Evolutionary conservation across 2,113 vertebrate species (phyloP), one percentile per base, ranked within the genome.

Genomic region (Pituophis catenifer): DNA sequence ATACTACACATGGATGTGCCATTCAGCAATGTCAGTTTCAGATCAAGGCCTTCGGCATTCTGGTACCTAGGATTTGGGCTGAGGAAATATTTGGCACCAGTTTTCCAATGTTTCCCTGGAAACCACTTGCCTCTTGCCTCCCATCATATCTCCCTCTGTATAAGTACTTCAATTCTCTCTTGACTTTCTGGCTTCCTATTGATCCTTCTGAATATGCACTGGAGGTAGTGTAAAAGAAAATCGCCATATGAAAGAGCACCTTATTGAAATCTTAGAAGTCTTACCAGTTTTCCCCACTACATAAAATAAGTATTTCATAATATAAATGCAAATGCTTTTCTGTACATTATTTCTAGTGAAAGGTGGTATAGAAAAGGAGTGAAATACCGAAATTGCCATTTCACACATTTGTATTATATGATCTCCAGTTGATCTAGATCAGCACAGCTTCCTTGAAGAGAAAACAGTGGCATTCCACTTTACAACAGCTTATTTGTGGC

Each of bases 401-500:
- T 93, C 87, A 92, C 91, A 95, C 9, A 90, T 89, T 15, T 91
- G 90, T 93, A 81, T 93, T 59, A 70, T 53, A 90, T 75, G 23
- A 65, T 88, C 89, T 65, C 53, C n/a, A 91, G 8, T n/a, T 91
- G 90, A 92, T 94, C 24, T 23, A 53, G n/a, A 91, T 65, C 26
- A 88, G 33, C 29, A 58, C 65, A 24, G 52, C 48, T 95, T 86
- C 92, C 21, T 54, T 94, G 89, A 33, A 93, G 53, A 93, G 92
- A 93, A 81, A 81, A 88, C 53, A 29, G 33, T 93, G 88, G 26
- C 93, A 88, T 91, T 38, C 58, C 86, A 93, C 21, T 94, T 94
- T 93, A 90, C 65, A 95, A 1, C 70, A 94, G 89, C 59, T 86
- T 93, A 44, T 54, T 2, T 91, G 65, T 96, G 89, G 92, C 92